Evolutionary conservation across 2,797 vertebrate species (phyloP).

Genomic region (Furcifer pardalis): DNA sequence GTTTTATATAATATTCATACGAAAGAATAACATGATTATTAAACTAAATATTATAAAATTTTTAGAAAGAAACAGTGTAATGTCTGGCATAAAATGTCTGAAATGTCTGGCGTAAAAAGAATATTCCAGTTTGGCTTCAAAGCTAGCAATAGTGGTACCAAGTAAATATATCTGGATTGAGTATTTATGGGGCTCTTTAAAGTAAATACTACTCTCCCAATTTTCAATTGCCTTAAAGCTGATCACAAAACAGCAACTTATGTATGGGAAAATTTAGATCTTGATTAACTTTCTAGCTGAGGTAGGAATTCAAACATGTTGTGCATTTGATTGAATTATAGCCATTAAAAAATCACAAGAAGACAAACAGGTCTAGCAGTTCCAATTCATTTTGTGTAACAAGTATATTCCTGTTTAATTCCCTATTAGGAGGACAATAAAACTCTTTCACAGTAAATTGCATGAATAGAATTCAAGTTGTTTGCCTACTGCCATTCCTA

Average conservation of each 20-base stretch:
- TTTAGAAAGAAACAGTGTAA: neutral
- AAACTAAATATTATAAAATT: neutral
- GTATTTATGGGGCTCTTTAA: neutral
- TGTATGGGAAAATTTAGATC: neutral
- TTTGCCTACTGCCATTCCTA: neutral
- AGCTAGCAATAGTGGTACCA: neutral
- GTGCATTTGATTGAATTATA: neutral
- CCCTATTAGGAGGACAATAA: slow-evolving; percentile 9
- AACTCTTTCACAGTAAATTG: neutral
- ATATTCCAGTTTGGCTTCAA: neutral
- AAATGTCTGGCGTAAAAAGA: neutral
- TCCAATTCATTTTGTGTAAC: neutral
- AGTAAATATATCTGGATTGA: neutral
- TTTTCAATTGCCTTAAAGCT: neutral
- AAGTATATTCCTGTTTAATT: neutral
- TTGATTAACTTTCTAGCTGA: neutral
- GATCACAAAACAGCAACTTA: neutral
- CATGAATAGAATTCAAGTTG: neutral
- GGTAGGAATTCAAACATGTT: neutral
- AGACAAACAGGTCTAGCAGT: neutral
- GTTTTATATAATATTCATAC: neutral
- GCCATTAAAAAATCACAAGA: neutral
- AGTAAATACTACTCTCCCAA: neutral
- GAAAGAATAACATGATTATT: neutral
- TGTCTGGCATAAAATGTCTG: neutral